Evolutionary conservation across 1,140 invertebrate genomes (phyloP), one percentile per base, ranked within the genome.

Genomic region (Solenopsis fugax): DNA sequence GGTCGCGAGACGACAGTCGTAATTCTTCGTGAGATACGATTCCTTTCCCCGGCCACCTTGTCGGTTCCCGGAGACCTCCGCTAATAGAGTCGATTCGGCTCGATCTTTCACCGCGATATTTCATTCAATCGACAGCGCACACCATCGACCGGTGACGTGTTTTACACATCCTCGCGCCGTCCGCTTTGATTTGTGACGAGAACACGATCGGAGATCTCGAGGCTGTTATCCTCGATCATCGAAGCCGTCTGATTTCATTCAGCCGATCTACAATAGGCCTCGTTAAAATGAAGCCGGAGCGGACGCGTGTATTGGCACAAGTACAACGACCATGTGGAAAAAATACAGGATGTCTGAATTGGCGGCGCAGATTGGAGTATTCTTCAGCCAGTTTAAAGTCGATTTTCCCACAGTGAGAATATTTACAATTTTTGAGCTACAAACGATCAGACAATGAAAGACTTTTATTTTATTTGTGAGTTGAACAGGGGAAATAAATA

Each of bases 231-330:
- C 48, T 48, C 34, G 50, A 64, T 58, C 18, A 21, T 37, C 37
- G 52, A 82, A 24, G 41, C n/a, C 9, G 52, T 75, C 24, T 52
- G 50, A 64, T 29, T 75, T 87, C 81, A 56, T 82, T 69, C 67
- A 62, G 5, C 9, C 12, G 41, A 80, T 80, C 37, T 50, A 88
- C 85, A 88, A 73, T 88, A 50, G 67, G 37, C 67, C 50, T 87
- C 87, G 75, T 88, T 87, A 87, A 87, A 87, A 75, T 81, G 48
- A 52, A 75, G 75, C 73, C 48, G 41, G n/a, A 6, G 5, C n/a
- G 58, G 41, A 45, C 13, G 12, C 18, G 45, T n/a, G 34, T 24
- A 54, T 81, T n/a, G 67, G 10, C 24, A 10, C 45, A 52, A 52
- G 16, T 10, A 76, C 41, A 37, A 76, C 50, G n/a, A 71, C 37